Conservation (phyloP, 1,140 invertebrate genomes). For the Saccostrea echinata region DNA sequence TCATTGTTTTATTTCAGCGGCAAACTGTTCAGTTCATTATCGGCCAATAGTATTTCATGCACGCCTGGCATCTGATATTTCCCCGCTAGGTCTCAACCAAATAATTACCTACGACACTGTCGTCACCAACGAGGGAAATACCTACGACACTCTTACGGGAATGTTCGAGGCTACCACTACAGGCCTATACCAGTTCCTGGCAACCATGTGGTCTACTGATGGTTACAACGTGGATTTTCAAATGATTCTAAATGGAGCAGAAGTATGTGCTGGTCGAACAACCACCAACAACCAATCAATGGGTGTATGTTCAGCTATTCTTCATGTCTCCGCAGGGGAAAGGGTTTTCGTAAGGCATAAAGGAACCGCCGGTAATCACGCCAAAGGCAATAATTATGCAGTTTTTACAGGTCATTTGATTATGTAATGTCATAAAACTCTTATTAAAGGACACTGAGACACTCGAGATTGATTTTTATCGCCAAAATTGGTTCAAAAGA, state of each 20-base stretch:
- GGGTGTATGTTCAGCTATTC: constrained; percentile 22
- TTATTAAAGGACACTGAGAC: too few species aligned
- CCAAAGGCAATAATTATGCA: constrained; percentile 5
- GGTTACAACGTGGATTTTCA: constrained; percentile 12
- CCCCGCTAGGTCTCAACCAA: constrained; percentile 41
- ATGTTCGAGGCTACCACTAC: constrained; percentile 11
- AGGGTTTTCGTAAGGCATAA: constrained; percentile 40
- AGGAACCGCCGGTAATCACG: constrained; percentile 1
- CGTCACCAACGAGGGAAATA: constrained; percentile 38
- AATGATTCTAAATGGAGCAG: constrained; percentile 18
- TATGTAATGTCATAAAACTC: too few species aligned
- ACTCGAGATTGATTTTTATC: too few species aligned
- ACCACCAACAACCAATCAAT: constrained; percentile 32
- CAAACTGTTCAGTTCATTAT: neutral
- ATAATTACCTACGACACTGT: constrained; percentile 34
- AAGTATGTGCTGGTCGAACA: constrained; percentile 27
- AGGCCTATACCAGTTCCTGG: constrained; percentile 40
- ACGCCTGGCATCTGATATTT: neutral
- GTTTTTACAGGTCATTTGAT: constrained; percentile 44
- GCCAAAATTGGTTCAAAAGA: too few species aligned
- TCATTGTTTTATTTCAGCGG: too few species aligned
- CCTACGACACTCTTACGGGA: constrained; percentile 22
- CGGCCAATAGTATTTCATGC: constrained; percentile 43
- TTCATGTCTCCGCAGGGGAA: constrained; percentile 5
- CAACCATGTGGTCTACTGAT: constrained; percentile 41